Evolutionary conservation across 2,888 invertebrate genomes (phyloP), one percentile per base, ranked within the genome.

Genomic region (Isotomurus palustris): DNA sequence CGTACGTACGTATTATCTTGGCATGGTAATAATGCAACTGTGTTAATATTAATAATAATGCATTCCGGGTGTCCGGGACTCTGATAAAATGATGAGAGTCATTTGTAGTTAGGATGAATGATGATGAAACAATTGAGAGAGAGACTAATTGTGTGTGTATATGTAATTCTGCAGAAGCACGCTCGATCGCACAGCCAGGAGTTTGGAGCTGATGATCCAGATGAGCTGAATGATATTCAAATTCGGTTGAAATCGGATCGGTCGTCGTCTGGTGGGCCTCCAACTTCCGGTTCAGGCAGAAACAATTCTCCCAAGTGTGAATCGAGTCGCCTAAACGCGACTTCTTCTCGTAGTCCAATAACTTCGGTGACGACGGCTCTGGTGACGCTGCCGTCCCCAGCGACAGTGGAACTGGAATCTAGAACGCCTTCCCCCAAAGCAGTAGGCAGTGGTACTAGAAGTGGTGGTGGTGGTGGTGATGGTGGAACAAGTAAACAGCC

Each of bases 221-320:
- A 76, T 58, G 76, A 76, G 66, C 69, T 75, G 68, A 76, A 75
- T 64, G 76, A 79, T 73, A 78, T 77, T 66, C 75, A 75, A 64
- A 73, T 75, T 58, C 71, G 76, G 29, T 68, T 74, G 56, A 73
- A 74, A 62, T 53, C 71, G 27, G 66, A 66, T 35, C 61, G 63
- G 21, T 28, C 45, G 17, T 21, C 45, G 21, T 25, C 47, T 3
- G 44, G 45, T 2, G 58, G 58, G n/a, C 45, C 56, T 1, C 51
- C 57, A 24, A 60, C 64, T 22, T 58, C 64, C 14, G 60, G 64
- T 22, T 61, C 67, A 25, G 60, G 58, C 38, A 56, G 55, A 38
- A 58, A 58, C 12, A 58, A 62, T 44, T 61, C 66, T 1, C 53
- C 60, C 24, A 47, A 56, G 12, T 61, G 59, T 35, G 40, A 55